Percentiles rank a stretch among this genome's conserved stretches.
Evolutionary conservation across 2,113 vertebrate species (phyloP).

Genomic region (Pungitius pungitius): DNA sequence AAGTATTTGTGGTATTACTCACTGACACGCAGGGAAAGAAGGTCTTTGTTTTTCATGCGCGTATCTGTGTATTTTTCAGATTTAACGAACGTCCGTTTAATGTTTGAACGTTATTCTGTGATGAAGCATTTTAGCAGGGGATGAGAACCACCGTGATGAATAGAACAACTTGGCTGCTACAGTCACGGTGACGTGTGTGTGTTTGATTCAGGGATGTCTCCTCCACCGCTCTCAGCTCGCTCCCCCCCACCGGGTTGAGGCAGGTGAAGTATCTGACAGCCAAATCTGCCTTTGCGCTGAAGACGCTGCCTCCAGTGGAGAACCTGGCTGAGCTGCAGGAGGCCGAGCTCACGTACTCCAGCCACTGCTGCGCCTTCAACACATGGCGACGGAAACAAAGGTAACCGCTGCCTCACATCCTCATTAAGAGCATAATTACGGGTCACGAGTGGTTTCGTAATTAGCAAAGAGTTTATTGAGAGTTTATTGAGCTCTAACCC

Average conservation of each 20-base stretch:
- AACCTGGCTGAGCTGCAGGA: slow-evolving; percentile 85
- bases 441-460: slow-evolving; percentile 23
- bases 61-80: too few relatives aligned
- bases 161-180: slow-evolving; percentile 37
- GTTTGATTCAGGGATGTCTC: slow-evolving; percentile 86
- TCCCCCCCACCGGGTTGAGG: slow-evolving; percentile 85
- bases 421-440: slow-evolving; percentile 39
- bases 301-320: slow-evolving; percentile 87
- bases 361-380: slow-evolving; percentile 94
- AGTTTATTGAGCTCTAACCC: slow-evolving; percentile 22
- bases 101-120: too few relatives aligned
- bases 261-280: slow-evolving; percentile 86
- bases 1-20: slow-evolving; percentile 14
- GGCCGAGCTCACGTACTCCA: slow-evolving; percentile 89
- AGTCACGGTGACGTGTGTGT: slow-evolving; percentile 17
- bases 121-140: slow-evolving; percentile 6
- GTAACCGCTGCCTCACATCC: slow-evolving; percentile 52
- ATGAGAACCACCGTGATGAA: slow-evolving; percentile 26
- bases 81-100: slow-evolving; percentile 17
- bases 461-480: slow-evolving; percentile 34
- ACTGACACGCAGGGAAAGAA: slow-evolving; percentile 24
- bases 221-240: slow-evolving; percentile 85
- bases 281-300: slow-evolving; percentile 83
- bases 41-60: neutral
- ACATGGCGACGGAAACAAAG: slow-evolving; percentile 78